Percentiles rank a stretch among this genome's conserved stretches.
These are phyloP conservation scores for Parazoanthus swiftii DNA, from an alignment of 92 coral and sea anemone genomes.

Conservation along the genomic window DNA sequence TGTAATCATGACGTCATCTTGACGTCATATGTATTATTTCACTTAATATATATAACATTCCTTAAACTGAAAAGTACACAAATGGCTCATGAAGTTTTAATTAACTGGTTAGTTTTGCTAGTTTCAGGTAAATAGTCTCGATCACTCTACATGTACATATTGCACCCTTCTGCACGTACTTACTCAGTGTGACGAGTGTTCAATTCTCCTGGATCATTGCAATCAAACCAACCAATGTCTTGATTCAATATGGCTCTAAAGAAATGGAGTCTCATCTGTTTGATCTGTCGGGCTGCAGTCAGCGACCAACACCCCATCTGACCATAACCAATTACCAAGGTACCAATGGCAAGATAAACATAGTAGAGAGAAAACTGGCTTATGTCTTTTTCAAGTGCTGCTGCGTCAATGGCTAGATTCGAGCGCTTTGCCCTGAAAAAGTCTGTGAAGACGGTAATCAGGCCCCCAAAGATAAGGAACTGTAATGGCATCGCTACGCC, in stretches of 20 bases:
- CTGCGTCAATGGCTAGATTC: conserved; percentile 24
- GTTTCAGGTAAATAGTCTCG: no score
- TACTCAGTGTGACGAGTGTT: conserved; percentile 54
- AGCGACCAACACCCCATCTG: conserved; percentile 49
- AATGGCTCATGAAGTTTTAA: no score
- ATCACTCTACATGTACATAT: no score
- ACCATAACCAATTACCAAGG: conserved; percentile 28
- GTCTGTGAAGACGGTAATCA: conserved; percentile 65
- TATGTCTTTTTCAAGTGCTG: conserved; percentile 41
- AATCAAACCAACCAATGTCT: conserved; percentile 61
- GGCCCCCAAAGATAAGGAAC: conserved; percentile 90
- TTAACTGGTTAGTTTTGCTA: no score
- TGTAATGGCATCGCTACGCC: conserved; percentile 73
- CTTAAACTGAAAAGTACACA: no score
- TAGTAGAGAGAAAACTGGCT: conserved; percentile 45
- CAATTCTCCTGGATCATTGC: conserved; percentile 12
- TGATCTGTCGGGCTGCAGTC: conserved; percentile 47
- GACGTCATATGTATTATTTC: no score
- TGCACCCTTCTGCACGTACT: conserved; percentile 14
- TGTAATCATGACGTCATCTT: no score
- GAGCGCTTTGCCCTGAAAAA: conserved; percentile 17
- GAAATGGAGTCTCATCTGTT: conserved; percentile 27
- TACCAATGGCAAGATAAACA: conserved; percentile 48
- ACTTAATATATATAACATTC: no score
- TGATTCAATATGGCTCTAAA: conserved; percentile 43